Evolutionary conservation across 2,797 vertebrate species (phyloP), one percentile per base, ranked within the genome.

Genomic region (Halcyon leucocephala): DNA sequence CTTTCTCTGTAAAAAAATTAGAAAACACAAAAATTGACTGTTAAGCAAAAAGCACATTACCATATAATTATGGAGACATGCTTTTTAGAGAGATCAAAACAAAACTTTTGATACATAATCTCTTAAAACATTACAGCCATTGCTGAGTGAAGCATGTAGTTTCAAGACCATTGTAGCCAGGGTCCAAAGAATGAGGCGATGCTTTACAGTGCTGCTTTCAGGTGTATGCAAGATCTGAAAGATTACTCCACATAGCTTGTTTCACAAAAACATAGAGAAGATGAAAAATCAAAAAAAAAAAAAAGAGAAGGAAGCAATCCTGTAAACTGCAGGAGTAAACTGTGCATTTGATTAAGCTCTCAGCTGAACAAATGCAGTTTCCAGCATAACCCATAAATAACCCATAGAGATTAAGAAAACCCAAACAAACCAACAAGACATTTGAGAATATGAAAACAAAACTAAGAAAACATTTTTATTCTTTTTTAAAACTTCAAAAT

Each of bases 151-250:
- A 74, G 48, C 24, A 39, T 2, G 44, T 42, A 22, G 10, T 29
- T 9, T 14, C 2, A 2, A 57, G 35, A 15, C 6, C 25, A 18
- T 6, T 49, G 39, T 24, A 57, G 46, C 12, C 62, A 39, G 24
- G 16, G 28, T 21, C 11, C 24, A 61, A 28, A 22, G 10, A 4
- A 14, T 1, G 5, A 25, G 12, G 17, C 46, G 10, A 16, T 10
- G 41, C 37, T 44, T 51, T 18, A 46, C 67, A 57, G 46, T 18
- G 46, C n/a, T 87, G n/a, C 9, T 54, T 2, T 35, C 46, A 14
- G 46, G 29, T 1, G 24, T 1, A 1, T 1, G 37, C 6, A 35
- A 29, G 7, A n/a, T 16, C 69, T 35, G 48, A 22, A 24, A 7
- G 39, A 29, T 16, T n/a, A 31, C 31, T 35, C 24, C 13, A 3